Evolutionary conservation across 1,140 invertebrate species (phyloP).

Genomic region (Zaprionus nigranus): DNA sequence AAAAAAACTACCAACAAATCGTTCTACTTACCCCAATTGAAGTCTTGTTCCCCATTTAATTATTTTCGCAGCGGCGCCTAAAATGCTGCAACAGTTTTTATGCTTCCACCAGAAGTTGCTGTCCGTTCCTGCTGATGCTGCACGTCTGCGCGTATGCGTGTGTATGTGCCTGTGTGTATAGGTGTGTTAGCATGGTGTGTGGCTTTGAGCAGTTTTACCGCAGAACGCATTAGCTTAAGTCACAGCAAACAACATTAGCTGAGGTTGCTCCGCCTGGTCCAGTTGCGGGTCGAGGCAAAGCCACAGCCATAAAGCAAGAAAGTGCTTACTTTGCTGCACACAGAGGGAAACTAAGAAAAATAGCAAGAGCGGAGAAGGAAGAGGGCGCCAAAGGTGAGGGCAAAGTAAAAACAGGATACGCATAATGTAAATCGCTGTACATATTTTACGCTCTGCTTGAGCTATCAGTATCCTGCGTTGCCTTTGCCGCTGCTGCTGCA

Average conservation of each 20-base stretch:
- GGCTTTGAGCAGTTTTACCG: slow-evolving; percentile 8
- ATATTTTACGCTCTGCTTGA: slow-evolving; percentile 18
- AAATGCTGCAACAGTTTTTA: slow-evolving; percentile 9
- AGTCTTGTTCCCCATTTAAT: not conserved
- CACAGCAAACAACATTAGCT: slow-evolving; percentile 9
- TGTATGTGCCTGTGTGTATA: not conserved
- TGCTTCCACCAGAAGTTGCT: not conserved
- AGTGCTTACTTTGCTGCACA: slow-evolving; percentile 9
- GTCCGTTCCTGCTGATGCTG: not conserved
- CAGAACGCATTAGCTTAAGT: slow-evolving; percentile 25
- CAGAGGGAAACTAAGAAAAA: slow-evolving; percentile 1
- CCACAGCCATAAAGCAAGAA: slow-evolving; percentile 22
- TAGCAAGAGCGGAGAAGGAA: not conserved
- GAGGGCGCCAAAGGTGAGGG: not conserved
- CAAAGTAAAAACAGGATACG: slow-evolving; percentile 1
- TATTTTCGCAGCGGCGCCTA: not conserved
- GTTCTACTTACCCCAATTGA: not conserved
- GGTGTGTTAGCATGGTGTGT: not conserved
- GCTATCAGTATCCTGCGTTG: slow-evolving; percentile 31
- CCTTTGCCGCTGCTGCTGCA: not conserved
- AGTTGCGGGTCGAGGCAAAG: slow-evolving; percentile 1
- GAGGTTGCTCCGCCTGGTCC: not conserved
- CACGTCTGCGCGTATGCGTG: not conserved
- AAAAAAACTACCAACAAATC: too few relatives aligned
- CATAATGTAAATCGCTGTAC: slow-evolving; percentile 19